These are phyloP conservation scores for Pomatostomus ruficeps DNA, from an alignment of 2,113 vertebrate genomes.

Conservation along the genomic window DNA sequence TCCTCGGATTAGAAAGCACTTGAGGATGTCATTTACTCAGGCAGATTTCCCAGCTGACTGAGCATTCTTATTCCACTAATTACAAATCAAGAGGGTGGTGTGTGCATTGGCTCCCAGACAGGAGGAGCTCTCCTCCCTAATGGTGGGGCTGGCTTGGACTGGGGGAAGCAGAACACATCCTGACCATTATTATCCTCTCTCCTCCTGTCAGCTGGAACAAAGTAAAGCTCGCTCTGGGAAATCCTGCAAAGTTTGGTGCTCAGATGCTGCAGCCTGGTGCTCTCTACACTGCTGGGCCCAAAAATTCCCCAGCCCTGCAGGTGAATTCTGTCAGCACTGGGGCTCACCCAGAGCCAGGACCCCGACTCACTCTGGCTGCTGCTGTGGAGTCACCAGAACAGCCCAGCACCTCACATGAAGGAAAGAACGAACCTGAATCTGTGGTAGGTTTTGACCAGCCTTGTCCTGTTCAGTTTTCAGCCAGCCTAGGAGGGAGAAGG, in stretches of 20 bases:
- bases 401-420: background rate
- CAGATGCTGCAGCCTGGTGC: background rate
- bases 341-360: background rate
- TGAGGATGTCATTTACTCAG: constrained; percentile 39
- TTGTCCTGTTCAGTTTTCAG: background rate
- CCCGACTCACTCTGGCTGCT: background rate
- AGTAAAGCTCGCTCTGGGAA: background rate
- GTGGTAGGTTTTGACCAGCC: background rate
- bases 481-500: background rate
- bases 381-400: background rate
- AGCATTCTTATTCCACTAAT: constrained; percentile 48
- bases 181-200: background rate
- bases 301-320: background rate
- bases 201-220: background rate
- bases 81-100: constrained; percentile 21
- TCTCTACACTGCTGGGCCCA: background rate
- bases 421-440: background rate
- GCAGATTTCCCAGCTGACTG: constrained; percentile 45
- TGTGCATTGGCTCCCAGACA: constrained; percentile 7
- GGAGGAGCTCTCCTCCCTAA: background rate
- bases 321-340: background rate
- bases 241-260: background rate
- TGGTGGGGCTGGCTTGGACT: background rate
- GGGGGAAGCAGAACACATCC: background rate
- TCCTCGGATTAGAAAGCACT: constrained; percentile 22